Conservation (phyloP, 2,113 vertebrate genomes). For the Gymnarchus niloticus region DNA sequence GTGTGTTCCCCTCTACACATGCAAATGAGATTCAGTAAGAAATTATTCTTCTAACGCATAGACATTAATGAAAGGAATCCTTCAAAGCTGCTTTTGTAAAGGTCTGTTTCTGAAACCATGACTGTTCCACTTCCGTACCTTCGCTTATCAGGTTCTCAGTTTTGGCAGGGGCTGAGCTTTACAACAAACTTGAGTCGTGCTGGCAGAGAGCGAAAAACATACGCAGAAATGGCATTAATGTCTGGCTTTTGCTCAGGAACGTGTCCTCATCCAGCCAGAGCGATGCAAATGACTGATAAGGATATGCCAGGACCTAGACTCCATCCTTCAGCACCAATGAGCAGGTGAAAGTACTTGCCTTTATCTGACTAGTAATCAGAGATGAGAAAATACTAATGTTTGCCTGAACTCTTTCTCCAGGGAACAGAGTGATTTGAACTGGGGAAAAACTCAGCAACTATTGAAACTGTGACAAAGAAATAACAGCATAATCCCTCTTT, state of each 20-base stretch:
- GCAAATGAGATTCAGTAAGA: neutral
- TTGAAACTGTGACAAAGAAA: conserved; percentile 46
- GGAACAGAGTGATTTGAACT: conserved; percentile 35
- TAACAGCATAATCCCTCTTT: conserved; percentile 48
- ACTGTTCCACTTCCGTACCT: neutral
- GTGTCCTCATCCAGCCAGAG: neutral
- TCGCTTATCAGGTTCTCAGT: neutral
- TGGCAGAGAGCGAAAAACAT: conserved; percentile 53
- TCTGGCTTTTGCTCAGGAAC: conserved; percentile 31
- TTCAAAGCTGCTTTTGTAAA: neutral
- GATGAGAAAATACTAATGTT: conserved; percentile 35
- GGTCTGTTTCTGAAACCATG: neutral
- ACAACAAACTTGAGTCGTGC: neutral
- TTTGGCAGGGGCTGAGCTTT: neutral
- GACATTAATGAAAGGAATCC: neutral
- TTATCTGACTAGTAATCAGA: conserved; percentile 49
- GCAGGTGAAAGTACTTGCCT: conserved; percentile 26
- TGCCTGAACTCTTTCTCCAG: conserved; percentile 36
- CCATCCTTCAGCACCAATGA: neutral
- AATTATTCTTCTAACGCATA: neutral
- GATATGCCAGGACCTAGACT: conserved; percentile 12
- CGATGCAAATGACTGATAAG: conserved; percentile 45
- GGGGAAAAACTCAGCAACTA: conserved; percentile 44
- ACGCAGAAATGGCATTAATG: conserved; percentile 9
- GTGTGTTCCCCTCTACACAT: neutral